Evolutionary conservation across 1,140 invertebrate genomes (phyloP).

Genomic region (Drosophila eugracilis): DNA sequence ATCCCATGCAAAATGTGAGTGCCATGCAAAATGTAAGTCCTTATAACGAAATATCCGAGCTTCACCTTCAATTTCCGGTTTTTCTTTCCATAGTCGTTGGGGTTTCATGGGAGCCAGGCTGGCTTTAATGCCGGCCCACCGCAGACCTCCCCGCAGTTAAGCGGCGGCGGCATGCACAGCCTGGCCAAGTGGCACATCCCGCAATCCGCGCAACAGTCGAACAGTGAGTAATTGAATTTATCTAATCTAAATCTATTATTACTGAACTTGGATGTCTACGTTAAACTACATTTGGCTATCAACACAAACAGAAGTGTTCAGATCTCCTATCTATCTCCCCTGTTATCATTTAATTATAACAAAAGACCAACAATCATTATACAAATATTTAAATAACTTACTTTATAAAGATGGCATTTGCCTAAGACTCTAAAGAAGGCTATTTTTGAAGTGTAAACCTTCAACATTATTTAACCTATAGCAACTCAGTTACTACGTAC

Average conservation of each 20-base stretch:
- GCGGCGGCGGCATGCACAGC: conserved; percentile 72
- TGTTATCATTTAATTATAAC: no score
- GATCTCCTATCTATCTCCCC: no score
- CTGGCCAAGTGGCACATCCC: conserved; percentile 89
- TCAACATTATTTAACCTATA: no score
- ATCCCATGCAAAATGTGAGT: conserved; percentile 83
- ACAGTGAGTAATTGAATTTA: conserved; percentile 69
- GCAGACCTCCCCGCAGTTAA: conserved; percentile 71
- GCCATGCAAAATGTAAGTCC: background rate
- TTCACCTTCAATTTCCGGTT: background rate
- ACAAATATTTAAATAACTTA: no score
- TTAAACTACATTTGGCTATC: no score
- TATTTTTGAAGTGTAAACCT: no score
- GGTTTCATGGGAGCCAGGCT: conserved; percentile 84
- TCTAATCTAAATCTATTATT: background rate
- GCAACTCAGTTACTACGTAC: no score
- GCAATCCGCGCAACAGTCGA: conserved; percentile 86
- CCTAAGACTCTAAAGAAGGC: no score
- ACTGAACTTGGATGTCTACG: no score
- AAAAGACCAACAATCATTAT: no score
- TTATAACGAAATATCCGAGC: background rate
- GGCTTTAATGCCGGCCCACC: conserved; percentile 82
- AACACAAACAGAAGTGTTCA: no score
- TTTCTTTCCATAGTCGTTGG: conserved; percentile 70
- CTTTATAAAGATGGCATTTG: no score